Conservation (phyloP, 2,888 invertebrate species). For the Drosophila anomalipes region DNA sequence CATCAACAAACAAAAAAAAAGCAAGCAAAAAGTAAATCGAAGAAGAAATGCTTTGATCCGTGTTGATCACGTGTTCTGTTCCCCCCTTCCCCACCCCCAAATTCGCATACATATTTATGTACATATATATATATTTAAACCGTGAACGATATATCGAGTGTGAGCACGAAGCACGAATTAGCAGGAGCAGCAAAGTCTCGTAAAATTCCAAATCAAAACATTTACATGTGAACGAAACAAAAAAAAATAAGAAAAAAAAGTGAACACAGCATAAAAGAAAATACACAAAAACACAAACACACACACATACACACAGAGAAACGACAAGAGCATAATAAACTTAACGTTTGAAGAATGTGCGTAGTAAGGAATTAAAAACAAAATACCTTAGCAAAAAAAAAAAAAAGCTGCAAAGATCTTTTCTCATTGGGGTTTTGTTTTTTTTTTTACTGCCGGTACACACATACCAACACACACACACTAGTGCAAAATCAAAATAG, state of each 20-base stretch:
- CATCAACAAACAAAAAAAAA: constrained; percentile 25
- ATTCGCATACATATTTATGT: constrained; percentile 4
- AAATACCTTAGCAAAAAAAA: constrained; percentile 23
- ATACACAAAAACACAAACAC: constrained; percentile 21
- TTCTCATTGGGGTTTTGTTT: constrained; percentile 37
- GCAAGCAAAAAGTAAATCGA: background rate
- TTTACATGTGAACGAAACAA: constrained; percentile 33
- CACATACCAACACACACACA: constrained; percentile 22
- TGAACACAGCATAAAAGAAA: constrained; percentile 40
- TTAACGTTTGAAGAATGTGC: constrained; percentile 63
- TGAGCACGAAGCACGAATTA: constrained; percentile 14
- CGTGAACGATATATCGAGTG: constrained; percentile 25
- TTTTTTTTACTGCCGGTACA: constrained; percentile 37
- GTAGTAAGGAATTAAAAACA: constrained; percentile 56
- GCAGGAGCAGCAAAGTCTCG: constrained; percentile 4
- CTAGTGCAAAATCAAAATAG: constrained; percentile 50
- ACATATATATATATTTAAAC: background rate
- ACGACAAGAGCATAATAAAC: constrained; percentile 34
- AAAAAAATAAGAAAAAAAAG: constrained; percentile 10
- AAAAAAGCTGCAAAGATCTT: constrained; percentile 54
- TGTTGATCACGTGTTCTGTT: constrained; percentile 50
- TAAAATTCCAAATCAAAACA: constrained; percentile 51
- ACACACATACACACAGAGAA: constrained; percentile 10
- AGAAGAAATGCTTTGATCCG: constrained; percentile 28
- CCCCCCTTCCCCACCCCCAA: background rate